phyloP scores from a whole-genome alignment of 1,140 invertebrate species.

The Limonius californicus region DNA sequence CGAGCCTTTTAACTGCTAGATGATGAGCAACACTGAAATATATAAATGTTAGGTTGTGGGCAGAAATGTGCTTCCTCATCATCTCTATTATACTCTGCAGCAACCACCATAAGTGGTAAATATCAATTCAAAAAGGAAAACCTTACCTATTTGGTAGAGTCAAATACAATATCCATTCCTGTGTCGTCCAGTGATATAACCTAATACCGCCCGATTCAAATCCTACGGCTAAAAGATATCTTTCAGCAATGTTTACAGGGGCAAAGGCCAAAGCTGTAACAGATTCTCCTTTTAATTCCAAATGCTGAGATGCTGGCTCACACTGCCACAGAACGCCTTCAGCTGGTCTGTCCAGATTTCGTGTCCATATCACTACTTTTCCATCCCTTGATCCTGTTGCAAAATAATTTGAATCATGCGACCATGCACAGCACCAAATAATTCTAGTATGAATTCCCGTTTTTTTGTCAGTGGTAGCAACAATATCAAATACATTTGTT shows the following conservation, averaged over 20 bases:
- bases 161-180: slow-evolving; percentile 41
- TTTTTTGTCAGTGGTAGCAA: slow-evolving; percentile 63
- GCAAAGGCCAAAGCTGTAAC: slow-evolving; percentile 79
- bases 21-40: slow-evolving; percentile 74
- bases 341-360: slow-evolving; percentile 34
- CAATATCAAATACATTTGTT: slow-evolving; percentile 50
- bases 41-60: no score
- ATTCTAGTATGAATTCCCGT: slow-evolving; percentile 80
- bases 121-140: slow-evolving; percentile 10
- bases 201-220: slow-evolving; percentile 72
- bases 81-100: no score
- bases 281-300: slow-evolving; percentile 59
- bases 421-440: slow-evolving; percentile 94
- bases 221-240: slow-evolving; percentile 70
- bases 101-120: background rate
- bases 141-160: slow-evolving; percentile 44
- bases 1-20: slow-evolving; percentile 69
- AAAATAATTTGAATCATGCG: slow-evolving; percentile 77
- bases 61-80: no score
- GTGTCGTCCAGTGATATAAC: slow-evolving; percentile 50
- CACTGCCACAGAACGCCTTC: slow-evolving; percentile 45
- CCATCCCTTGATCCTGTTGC: slow-evolving; percentile 90
- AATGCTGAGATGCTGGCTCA: slow-evolving; percentile 44
- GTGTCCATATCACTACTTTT: slow-evolving; percentile 69
- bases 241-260: slow-evolving; percentile 40